Evolutionary conservation across 2,888 invertebrate genomes (phyloP).

Genomic region (Diloba caeruleocephala): DNA sequence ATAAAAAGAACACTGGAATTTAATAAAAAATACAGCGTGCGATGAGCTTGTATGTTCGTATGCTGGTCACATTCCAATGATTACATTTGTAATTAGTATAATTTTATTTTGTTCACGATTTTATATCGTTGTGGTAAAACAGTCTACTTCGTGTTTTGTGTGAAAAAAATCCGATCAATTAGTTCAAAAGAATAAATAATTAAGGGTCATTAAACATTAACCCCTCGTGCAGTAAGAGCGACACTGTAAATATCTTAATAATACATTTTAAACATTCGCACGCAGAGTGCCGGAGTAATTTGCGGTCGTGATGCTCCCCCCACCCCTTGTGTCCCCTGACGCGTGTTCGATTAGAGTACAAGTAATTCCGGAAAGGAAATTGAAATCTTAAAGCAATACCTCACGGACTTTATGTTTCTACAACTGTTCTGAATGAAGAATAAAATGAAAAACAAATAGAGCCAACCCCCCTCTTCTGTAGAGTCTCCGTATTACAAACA

Average conservation of each 20-base stretch:
- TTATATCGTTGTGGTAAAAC: neutral
- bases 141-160: neutral
- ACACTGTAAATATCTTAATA: conserved; percentile 76
- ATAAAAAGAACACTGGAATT: too few relatives aligned
- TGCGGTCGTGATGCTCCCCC: conserved; percentile 78
- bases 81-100: too few relatives aligned
- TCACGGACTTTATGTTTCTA: conserved; percentile 82
- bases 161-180: conserved; percentile 15
- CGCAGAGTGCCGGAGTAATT: conserved; percentile 83
- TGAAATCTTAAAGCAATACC: conserved; percentile 89
- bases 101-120: too few relatives aligned
- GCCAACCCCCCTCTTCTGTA: conserved; percentile 40
- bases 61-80: too few relatives aligned
- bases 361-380: conserved; percentile 89
- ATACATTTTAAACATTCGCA: conserved; percentile 86
- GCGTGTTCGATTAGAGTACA: conserved; percentile 88
- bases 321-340: conserved; percentile 76
- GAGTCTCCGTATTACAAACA: conserved; percentile 42
- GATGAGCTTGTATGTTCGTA: too few relatives aligned
- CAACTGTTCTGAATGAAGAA: conserved; percentile 69
- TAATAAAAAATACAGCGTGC: too few relatives aligned
- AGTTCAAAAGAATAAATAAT: conserved; percentile 58
- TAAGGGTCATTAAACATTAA: conserved; percentile 73
- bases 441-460: conserved; percentile 80
- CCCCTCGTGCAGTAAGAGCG: conserved; percentile 59